Evolutionary conservation across 2,797 vertebrate genomes (phyloP).

Genomic region (Pseudomugil gertrudae): DNA sequence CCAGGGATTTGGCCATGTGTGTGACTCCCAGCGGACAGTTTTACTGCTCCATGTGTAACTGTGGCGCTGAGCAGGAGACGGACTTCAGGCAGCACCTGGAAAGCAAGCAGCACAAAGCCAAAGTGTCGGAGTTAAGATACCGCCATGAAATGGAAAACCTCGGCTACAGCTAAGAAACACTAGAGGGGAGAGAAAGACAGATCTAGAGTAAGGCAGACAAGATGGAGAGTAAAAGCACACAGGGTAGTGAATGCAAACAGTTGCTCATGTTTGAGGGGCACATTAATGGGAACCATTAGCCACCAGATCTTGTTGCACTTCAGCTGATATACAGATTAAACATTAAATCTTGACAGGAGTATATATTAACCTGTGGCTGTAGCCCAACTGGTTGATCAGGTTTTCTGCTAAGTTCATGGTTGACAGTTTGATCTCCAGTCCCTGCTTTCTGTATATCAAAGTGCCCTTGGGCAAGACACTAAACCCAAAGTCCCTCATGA

Average conservation of each 20-base stretch:
- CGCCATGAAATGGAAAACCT: slow-evolving; percentile 97
- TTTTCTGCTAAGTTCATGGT: not conserved
- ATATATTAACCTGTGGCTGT: slow-evolving; percentile 17
- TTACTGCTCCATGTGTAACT: slow-evolving; percentile 99
- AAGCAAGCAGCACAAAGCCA: slow-evolving; percentile 98
- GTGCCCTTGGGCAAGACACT: not conserved
- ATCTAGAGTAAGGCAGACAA: not conserved
- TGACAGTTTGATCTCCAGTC: slow-evolving; percentile 14
- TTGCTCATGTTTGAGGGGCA: slow-evolving; percentile 10
- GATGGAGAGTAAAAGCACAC: slow-evolving; percentile 22
- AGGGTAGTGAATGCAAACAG: slow-evolving; percentile 28
- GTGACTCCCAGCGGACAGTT: slow-evolving; percentile 98
- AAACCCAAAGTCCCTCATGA: not conserved
- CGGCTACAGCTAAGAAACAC: slow-evolving; percentile 88
- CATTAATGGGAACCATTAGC: slow-evolving; percentile 27
- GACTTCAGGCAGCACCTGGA: slow-evolving; percentile 97
- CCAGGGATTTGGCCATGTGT: slow-evolving; percentile 97
- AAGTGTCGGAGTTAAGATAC: slow-evolving; percentile 96
- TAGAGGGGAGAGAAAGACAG: not conserved
- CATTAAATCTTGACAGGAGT: slow-evolving; percentile 22
- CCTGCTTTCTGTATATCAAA: slow-evolving; percentile 6
- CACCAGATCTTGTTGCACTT: slow-evolving; percentile 49
- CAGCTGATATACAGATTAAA: slow-evolving; percentile 39
- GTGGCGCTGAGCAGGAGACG: slow-evolving; percentile 91
- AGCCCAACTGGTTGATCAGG: slow-evolving; percentile 7